phyloP scores from a whole-genome alignment of 2,113 vertebrate species.

The Caranx melampygus region DNA sequence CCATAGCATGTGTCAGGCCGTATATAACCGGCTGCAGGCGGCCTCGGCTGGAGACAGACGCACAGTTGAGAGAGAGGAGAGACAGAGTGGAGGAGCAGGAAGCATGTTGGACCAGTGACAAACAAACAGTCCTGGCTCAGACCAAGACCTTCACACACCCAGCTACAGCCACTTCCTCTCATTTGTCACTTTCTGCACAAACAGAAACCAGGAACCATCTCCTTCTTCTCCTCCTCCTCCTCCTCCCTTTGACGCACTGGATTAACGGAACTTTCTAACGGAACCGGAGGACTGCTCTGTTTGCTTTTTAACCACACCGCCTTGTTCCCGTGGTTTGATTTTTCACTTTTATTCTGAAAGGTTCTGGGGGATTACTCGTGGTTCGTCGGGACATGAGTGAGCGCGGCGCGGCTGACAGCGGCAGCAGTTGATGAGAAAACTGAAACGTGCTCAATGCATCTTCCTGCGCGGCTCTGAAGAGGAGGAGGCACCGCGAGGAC shows the following conservation, averaged over 20 bases:
- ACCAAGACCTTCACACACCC: conserved; percentile 64
- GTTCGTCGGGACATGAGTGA: conserved; percentile 72
- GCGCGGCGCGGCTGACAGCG: conserved; percentile 70
- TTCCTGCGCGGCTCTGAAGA: conserved; percentile 67
- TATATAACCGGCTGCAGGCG: conserved; percentile 92
- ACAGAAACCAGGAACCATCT: conserved; percentile 31
- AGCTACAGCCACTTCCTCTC: conserved; percentile 36
- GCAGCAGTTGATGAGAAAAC: conserved; percentile 75
- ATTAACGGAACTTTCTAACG: conserved; percentile 70
- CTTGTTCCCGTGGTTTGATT: background rate
- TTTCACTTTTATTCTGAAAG: background rate
- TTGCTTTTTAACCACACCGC: background rate
- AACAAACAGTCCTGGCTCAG: conserved; percentile 63
- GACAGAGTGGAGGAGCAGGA: conserved; percentile 70
- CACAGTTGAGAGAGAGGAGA: conserved; percentile 81
- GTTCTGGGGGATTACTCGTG: conserved; percentile 60
- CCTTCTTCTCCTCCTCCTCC: background rate
- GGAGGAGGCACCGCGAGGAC: conserved; percentile 75
- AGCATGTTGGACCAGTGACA: conserved; percentile 79
- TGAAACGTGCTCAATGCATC: conserved; percentile 76
- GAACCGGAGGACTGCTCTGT: conserved; percentile 58
- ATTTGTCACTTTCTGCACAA: conserved; percentile 38
- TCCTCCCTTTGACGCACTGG: conserved; percentile 59
- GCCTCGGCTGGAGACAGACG: conserved; percentile 85
- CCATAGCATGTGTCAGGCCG: conserved; percentile 91